Percentiles rank a stretch among this genome's conserved stretches.
Evolutionary conservation across 2,797 vertebrate genomes (phyloP).

Genomic region (Helicolenus hilgendorfi): DNA sequence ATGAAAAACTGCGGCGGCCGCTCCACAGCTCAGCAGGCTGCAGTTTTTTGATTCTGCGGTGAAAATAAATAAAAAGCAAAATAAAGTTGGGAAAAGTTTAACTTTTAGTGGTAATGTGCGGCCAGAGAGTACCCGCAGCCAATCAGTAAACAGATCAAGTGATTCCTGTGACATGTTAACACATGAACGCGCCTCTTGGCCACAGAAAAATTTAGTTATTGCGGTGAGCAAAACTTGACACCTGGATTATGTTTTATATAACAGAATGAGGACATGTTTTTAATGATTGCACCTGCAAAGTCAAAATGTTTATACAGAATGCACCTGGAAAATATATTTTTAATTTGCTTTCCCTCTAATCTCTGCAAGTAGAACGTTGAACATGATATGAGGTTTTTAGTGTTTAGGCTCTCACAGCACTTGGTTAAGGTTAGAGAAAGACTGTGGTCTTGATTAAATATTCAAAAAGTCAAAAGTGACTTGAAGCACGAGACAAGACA

Average conservation of each 20-base stretch:
- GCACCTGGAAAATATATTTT: neutral
- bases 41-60: too few relatives aligned
- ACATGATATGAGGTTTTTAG: neutral
- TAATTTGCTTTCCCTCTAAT: slow-evolving; percentile 13
- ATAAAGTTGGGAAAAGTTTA: too few relatives aligned
- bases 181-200: too few relatives aligned
- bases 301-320: neutral
- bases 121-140: too few relatives aligned
- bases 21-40: too few relatives aligned
- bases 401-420: neutral
- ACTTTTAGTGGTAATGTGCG: too few relatives aligned
- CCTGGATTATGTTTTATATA: neutral
- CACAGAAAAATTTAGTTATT: too few relatives aligned
- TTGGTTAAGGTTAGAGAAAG: neutral
- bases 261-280: slow-evolving; percentile 1
- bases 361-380: neutral
- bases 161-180: too few relatives aligned
- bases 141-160: too few relatives aligned
- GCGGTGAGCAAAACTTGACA: neutral
- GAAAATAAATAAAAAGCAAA: too few relatives aligned
- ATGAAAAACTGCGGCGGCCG: too few relatives aligned
- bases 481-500: neutral
- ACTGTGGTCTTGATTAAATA: neutral
- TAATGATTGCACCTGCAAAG: slow-evolving; percentile 13
- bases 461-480: neutral